These are phyloP conservation scores for Andrena marginata DNA, from an alignment of 2,888 invertebrate genomes.

Conservation along the genomic window DNA sequence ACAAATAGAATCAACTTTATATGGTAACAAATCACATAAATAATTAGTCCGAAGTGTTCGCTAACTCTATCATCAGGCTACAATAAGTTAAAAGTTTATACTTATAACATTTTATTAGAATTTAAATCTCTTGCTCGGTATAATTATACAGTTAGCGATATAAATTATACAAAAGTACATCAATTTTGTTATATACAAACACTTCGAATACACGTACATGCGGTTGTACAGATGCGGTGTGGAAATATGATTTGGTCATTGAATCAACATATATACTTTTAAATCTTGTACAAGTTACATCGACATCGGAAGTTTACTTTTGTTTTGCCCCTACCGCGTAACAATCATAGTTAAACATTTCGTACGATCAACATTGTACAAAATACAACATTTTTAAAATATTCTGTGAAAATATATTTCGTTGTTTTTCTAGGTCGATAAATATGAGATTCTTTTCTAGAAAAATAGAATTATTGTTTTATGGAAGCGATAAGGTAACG, in stretches of 20 bases:
- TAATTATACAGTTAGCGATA: slow-evolving; percentile 10
- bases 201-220: background rate
- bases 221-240: background rate
- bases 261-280: background rate
- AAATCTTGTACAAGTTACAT: background rate
- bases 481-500: background rate
- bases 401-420: slow-evolving; percentile 10
- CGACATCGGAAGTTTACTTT: background rate
- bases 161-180: slow-evolving; percentile 31
- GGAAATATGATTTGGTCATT: slow-evolving; percentile 3
- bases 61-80: background rate
- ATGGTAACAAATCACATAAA: too few species aligned
- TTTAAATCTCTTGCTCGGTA: background rate
- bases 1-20: too few species aligned
- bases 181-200: slow-evolving; percentile 4
- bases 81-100: background rate
- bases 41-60: too few species aligned
- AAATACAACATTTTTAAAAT: background rate
- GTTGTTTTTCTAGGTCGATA: slow-evolving; percentile 16
- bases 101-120: slow-evolving; percentile 29
- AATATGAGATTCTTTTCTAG: slow-evolving; percentile 8
- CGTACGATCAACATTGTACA: slow-evolving; percentile 41
- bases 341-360: slow-evolving; percentile 19
- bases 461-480: background rate
- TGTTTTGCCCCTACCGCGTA: background rate